A percentile compares a stretch with the other conserved stretches of the same genome.
Evolutionary conservation across 2,888 invertebrate genomes (phyloP).

Genomic region (Sesia apiformis): DNA sequence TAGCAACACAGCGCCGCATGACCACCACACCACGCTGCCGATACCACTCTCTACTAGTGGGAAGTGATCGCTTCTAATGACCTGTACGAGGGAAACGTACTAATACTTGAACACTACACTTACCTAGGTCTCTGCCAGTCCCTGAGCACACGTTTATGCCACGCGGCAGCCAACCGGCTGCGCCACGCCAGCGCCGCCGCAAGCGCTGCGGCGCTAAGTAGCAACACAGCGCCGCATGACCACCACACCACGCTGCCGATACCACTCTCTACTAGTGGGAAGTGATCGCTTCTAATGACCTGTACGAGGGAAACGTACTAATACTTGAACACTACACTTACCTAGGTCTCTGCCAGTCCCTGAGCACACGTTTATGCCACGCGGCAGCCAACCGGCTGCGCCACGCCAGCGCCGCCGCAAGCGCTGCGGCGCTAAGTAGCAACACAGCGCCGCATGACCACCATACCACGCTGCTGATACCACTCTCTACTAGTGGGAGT

Average conservation of each 20-base stretch:
- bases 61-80: too few species aligned
- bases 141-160: too few species aligned
- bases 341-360: conserved; percentile 19
- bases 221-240: background rate
- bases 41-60: too few species aligned
- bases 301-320: background rate
- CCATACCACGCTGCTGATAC: background rate
- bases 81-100: too few species aligned
- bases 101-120: too few species aligned
- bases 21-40: too few species aligned
- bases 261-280: too few species aligned
- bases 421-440: conserved; percentile 2
- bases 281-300: background rate
- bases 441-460: background rate
- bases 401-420: conserved; percentile 10
- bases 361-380: conserved; percentile 18
- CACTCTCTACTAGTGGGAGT: too few species aligned
- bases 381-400: background rate
- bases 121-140: too few species aligned
- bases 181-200: conserved; percentile 10
- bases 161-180: background rate
- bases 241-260: background rate
- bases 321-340: conserved; percentile 1
- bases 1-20: too few species aligned
- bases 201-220: background rate